Evolutionary conservation across 2,113 vertebrate species (phyloP).

Genomic region (Mustela nigripes): DNA sequence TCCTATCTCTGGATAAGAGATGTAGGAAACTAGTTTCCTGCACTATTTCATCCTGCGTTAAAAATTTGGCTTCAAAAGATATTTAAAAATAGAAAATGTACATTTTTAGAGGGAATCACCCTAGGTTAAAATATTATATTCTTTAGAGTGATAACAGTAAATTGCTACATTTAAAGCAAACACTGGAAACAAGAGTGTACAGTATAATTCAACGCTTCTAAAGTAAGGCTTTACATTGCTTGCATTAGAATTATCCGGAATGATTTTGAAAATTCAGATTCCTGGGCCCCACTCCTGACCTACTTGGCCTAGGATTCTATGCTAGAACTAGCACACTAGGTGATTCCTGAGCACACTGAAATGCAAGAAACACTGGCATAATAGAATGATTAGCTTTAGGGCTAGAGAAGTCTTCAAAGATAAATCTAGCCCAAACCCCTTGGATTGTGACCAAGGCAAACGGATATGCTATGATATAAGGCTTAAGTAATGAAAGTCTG

Average conservation of each 20-base stretch:
- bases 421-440: background rate
- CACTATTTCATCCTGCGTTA: background rate
- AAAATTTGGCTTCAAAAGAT: background rate
- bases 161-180: background rate
- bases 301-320: background rate
- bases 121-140: background rate
- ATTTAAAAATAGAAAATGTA: background rate
- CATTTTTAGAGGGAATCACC: background rate
- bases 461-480: background rate
- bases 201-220: constrained; percentile 5
- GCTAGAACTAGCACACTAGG: background rate
- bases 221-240: background rate
- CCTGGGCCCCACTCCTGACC: background rate
- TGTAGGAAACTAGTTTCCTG: background rate
- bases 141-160: background rate
- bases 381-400: background rate
- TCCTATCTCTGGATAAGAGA: background rate
- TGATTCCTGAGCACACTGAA: background rate
- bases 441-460: background rate
- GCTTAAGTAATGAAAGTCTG: constrained; percentile 13
- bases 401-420: background rate
- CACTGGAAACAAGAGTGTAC: background rate
- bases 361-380: background rate
- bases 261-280: constrained; percentile 10
- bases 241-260: background rate